Evolutionary conservation across 2,113 vertebrate species (phyloP).

Genomic region (Stomatorhinus ivindoensis): DNA sequence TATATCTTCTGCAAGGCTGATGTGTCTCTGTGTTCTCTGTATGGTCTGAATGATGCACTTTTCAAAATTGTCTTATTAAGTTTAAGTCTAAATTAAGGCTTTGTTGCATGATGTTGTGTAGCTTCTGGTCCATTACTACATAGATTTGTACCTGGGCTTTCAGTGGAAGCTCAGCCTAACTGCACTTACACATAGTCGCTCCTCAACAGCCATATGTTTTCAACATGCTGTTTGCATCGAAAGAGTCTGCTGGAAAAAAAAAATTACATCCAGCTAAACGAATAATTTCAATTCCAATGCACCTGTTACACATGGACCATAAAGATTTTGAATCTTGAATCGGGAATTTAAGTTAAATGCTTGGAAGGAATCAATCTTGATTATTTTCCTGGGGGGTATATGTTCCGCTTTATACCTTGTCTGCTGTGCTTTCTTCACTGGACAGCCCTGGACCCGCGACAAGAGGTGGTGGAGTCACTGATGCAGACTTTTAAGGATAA

Average conservation of each 20-base stretch:
- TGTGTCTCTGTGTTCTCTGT: neutral
- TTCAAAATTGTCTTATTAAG: neutral
- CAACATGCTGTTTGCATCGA: neutral
- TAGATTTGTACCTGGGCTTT: neutral
- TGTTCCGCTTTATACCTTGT: neutral
- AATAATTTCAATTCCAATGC: neutral
- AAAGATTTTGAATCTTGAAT: neutral
- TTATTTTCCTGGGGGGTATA: neutral
- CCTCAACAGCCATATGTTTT: neutral
- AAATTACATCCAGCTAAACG: neutral
- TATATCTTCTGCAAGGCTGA: neutral
- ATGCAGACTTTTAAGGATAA: constrained; percentile 97
- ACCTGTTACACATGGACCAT: neutral
- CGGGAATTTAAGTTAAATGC: neutral
- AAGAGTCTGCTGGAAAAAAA: neutral
- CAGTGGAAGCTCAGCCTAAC: neutral
- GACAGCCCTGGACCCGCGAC: constrained; percentile 71
- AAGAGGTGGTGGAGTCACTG: constrained; percentile 86
- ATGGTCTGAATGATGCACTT: neutral
- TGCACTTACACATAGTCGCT: neutral
- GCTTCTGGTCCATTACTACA: neutral
- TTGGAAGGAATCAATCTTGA: neutral
- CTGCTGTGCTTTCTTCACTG: constrained; percentile 8
- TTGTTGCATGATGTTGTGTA: neutral
- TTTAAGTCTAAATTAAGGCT: no score